Evolutionary conservation across 2,888 invertebrate species (phyloP).

Genomic region (Nebria brevicollis): DNA sequence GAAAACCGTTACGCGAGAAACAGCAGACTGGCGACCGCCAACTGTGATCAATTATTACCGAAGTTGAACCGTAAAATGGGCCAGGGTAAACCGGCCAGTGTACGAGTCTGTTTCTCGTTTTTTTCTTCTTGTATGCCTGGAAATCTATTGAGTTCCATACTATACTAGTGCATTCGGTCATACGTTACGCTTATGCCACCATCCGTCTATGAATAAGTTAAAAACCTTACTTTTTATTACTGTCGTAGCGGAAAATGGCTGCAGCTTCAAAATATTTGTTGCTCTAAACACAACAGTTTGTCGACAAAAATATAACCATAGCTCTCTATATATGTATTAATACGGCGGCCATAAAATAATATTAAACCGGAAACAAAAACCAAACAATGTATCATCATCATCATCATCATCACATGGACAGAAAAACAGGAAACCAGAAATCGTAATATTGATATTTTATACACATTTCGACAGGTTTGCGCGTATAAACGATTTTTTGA

Average conservation of each 20-base stretch:
- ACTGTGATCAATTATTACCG: conserved; percentile 44
- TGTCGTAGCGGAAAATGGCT: too few species aligned
- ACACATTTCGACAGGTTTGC: neutral
- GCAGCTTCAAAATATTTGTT: too few species aligned
- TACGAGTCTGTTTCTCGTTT: neutral
- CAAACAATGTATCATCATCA: too few species aligned
- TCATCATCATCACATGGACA: neutral
- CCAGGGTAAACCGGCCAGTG: conserved; percentile 22
- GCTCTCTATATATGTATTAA: too few species aligned
- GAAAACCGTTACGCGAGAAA: conserved; percentile 14
- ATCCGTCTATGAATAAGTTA: neutral
- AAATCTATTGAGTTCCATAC: neutral
- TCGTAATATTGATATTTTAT: neutral
- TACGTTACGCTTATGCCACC: neutral
- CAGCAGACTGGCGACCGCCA: conserved; percentile 17
- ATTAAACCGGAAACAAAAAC: neutral
- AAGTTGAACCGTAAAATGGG: conserved; percentile 31
- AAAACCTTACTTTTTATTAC: neutral
- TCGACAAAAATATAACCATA: too few species aligned
- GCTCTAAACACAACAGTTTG: too few species aligned
- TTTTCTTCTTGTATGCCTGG: neutral
- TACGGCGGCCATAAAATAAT: neutral
- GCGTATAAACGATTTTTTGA: neutral
- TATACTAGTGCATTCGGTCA: neutral
- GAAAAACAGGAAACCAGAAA: neutral